These are phyloP conservation scores for Alauda arvensis DNA, from an alignment of 2,797 vertebrate genomes.

Conservation along the genomic window DNA sequence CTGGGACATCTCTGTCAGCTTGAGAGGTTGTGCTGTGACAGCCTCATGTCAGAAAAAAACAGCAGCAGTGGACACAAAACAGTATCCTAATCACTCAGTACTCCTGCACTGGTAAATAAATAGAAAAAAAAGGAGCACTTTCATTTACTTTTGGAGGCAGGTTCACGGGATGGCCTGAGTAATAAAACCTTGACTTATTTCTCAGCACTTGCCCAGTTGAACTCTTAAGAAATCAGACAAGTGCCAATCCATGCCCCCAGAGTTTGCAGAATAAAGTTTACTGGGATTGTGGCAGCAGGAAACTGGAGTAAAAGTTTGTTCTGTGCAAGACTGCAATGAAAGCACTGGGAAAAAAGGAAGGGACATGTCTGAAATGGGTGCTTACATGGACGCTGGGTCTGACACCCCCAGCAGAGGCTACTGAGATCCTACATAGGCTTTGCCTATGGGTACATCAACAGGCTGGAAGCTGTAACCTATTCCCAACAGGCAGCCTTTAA, in stretches of 20 bases:
- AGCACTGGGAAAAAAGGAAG: neutral
- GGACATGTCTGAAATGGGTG: accelerated
- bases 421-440: neutral
- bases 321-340: neutral
- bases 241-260: neutral
- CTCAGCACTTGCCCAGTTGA: neutral
- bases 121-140: neutral
- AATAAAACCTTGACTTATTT: neutral
- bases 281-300: neutral
- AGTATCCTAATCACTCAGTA: neutral
- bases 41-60: neutral
- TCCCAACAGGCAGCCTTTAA: neutral
- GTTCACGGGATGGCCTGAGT: neutral
- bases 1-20: neutral
- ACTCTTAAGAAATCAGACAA: neutral
- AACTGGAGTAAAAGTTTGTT: neutral
- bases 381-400: accelerated
- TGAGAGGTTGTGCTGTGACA: neutral
- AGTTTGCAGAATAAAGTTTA: neutral
- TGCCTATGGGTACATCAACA: neutral
- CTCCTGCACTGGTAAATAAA: neutral
- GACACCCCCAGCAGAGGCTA: neutral
- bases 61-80: neutral
- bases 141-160: neutral
- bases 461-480: neutral